Percentiles rank a stretch among this genome's conserved stretches.
Conservation (phyloP, 2,113 vertebrate genomes). For the Gymnarchus niloticus region DNA sequence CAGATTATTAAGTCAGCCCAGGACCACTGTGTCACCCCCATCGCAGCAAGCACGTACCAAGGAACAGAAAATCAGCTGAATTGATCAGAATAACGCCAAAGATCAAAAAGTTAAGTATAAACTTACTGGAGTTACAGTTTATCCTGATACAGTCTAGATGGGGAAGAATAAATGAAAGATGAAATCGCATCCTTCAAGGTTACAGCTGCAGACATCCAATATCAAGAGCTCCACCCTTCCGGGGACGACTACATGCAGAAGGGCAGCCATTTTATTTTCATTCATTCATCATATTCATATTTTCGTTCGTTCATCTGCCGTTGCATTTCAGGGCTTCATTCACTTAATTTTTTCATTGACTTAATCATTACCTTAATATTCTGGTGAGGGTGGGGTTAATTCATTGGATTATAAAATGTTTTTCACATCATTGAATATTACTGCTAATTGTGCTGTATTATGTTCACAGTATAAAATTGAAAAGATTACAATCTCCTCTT, state of each 20-base stretch:
- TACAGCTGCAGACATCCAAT: conserved; percentile 99
- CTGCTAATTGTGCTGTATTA: neutral
- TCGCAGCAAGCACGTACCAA: neutral
- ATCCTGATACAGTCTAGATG: conserved; percentile 99
- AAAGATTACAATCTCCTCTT: neutral
- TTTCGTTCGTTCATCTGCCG: conserved; percentile 13
- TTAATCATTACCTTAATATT: neutral
- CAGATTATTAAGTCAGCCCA: conserved; percentile 29
- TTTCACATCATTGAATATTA: neutral
- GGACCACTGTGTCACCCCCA: neutral
- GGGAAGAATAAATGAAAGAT: conserved; percentile 99
- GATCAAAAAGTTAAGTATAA: conserved; percentile 91
- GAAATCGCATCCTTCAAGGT: conserved; percentile 99
- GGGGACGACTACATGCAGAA: conserved; percentile 96
- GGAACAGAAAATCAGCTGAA: conserved; percentile 33
- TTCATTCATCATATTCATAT: conserved; percentile 32
- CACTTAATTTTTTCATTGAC: neutral
- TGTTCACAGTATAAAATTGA: neutral
- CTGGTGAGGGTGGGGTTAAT: neutral
- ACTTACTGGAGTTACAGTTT: conserved; percentile 99
- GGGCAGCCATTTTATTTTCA: conserved; percentile 76
- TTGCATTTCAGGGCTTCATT: neutral
- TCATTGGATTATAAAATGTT: neutral
- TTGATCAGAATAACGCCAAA: conserved; percentile 51
- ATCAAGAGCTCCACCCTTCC: conserved; percentile 96